Conservation (phyloP, 2,888 invertebrate species). For the Ephialtes manifestator region DNA sequence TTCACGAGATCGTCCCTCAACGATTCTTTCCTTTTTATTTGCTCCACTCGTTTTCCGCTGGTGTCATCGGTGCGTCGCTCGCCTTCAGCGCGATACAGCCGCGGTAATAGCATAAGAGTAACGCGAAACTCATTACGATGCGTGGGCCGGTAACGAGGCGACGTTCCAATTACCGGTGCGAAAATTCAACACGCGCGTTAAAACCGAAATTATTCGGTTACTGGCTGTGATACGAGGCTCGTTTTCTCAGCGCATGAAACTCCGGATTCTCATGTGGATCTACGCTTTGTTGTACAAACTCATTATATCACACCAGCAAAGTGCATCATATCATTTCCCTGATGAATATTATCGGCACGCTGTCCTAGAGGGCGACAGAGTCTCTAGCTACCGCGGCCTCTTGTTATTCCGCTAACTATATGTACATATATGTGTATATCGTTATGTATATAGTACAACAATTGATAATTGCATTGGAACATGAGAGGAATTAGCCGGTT, state of each 20-base stretch:
- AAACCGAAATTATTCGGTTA: slow-evolving; percentile 59
- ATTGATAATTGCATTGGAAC: slow-evolving; percentile 70
- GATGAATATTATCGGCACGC: slow-evolving; percentile 15
- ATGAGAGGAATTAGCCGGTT: slow-evolving; percentile 68
- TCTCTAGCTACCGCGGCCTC: slow-evolving; percentile 36
- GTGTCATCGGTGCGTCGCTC: slow-evolving; percentile 29
- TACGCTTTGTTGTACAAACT: slow-evolving; percentile 24
- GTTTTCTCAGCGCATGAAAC: slow-evolving; percentile 37
- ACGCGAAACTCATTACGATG: slow-evolving; percentile 84
- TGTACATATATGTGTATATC: not conserved
- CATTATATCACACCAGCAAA: slow-evolving; percentile 49
- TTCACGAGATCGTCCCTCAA: not conserved
- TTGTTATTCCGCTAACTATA: slow-evolving; percentile 46
- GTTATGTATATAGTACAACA: slow-evolving; percentile 41
- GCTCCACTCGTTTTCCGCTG: slow-evolving; percentile 14
- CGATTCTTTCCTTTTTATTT: slow-evolving; percentile 23
- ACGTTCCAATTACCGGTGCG: slow-evolving; percentile 81
- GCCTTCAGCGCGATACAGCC: not conserved
- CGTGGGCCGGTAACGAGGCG: slow-evolving; percentile 80
- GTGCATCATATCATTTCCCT: slow-evolving; percentile 60
- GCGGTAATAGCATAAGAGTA: slow-evolving; percentile 72
- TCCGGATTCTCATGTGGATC: not conserved
- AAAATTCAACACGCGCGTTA: slow-evolving; percentile 16
- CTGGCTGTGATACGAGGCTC: slow-evolving; percentile 39
- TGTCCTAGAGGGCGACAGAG: not conserved